Evolutionary conservation across 2,888 invertebrate species (phyloP).

Genomic region (Frankliniella intonsa): DNA sequence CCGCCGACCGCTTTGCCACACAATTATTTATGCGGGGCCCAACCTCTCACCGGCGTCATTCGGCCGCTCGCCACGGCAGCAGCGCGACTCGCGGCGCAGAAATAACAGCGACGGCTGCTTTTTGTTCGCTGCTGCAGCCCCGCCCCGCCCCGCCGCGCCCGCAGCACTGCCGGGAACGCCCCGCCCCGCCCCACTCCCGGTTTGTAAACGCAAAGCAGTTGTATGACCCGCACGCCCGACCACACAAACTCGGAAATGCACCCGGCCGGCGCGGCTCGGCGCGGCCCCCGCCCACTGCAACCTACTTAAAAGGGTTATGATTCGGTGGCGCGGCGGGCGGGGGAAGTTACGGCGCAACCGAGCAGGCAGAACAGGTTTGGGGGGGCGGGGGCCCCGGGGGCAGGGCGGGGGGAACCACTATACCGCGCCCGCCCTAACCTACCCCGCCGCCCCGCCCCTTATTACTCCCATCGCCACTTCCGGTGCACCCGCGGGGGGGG

Average conservation of each 20-base stretch:
- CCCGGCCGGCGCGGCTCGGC: not conserved
- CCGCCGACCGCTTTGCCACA: no score
- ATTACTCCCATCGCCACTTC: no score
- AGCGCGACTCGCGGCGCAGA: no score
- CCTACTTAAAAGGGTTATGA: not conserved
- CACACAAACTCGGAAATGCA: not conserved
- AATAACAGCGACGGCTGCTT: not conserved
- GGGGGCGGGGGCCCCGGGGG: not conserved
- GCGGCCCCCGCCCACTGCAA: not conserved
- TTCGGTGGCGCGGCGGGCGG: not conserved
- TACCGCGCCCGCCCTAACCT: no score
- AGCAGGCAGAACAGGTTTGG: not conserved
- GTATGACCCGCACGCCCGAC: not conserved
- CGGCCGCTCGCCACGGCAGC: not conserved
- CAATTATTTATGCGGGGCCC: not conserved
- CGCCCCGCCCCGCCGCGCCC: not conserved
- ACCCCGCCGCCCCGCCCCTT: no score
- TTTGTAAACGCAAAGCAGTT: not conserved
- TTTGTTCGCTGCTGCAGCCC: not conserved
- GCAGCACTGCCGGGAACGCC: no score
- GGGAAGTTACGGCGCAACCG: not conserved
- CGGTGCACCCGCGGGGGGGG: no score
- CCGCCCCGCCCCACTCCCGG: not conserved
- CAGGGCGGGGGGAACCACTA: not conserved
- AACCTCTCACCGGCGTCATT: not conserved